A percentile compares a stretch with the other conserved stretches of the same genome.
Conservation (phyloP, 1,140 invertebrate species). For the Asobara japonica region DNA sequence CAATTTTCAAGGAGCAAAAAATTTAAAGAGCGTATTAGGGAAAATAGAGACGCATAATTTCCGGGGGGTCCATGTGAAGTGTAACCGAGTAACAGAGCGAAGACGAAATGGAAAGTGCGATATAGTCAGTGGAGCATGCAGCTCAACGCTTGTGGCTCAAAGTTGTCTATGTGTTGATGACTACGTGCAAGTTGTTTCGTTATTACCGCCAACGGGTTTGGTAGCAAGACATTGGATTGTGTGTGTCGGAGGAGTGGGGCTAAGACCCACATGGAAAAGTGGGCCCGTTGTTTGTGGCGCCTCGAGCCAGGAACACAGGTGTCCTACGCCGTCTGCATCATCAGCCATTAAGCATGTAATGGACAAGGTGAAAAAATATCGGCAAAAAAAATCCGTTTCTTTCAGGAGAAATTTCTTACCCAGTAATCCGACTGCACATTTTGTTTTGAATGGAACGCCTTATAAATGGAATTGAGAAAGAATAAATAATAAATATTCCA, state of each 20-base stretch:
- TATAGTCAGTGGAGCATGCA: background rate
- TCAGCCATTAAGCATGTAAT: background rate
- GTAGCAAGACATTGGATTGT: background rate
- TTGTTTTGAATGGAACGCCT: no score
- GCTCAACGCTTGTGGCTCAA: background rate
- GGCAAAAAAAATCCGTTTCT: background rate
- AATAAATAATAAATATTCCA: no score
- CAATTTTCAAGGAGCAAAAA: no score
- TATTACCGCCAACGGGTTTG: background rate
- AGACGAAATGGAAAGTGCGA: constrained; percentile 11
- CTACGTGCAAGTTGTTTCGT: background rate
- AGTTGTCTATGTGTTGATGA: background rate
- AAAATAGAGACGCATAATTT: no score
- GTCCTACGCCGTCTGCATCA: constrained; percentile 1
- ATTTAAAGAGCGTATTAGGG: background rate
- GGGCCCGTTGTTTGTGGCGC: background rate
- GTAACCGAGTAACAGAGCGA: background rate
- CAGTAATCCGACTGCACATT: no score
- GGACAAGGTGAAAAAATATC: background rate
- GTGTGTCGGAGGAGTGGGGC: background rate
- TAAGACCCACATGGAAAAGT: background rate
- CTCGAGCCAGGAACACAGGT: background rate
- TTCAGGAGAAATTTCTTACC: no score
- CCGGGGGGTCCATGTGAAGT: no score
- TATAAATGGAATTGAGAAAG: no score